Base-by-base conservation (phyloP, 2,888 invertebrate genomes). In the Prenolepis imparis region DNA sequence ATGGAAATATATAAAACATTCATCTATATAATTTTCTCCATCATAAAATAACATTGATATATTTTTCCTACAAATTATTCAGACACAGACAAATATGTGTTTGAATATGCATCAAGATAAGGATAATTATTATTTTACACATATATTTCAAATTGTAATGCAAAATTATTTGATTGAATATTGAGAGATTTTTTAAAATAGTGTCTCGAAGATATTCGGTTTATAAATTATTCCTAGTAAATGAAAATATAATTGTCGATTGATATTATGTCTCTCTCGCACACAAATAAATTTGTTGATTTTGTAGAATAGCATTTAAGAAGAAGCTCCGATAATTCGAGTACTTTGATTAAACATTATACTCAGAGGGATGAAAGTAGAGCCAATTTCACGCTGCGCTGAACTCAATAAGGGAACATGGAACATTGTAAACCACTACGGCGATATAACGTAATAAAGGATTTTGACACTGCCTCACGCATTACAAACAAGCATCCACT, bases 351-450 rank as follows among this genome's bases (percentile, higher is more conserved):
- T 86, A 89, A 88, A 87, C 89, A 88, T 89, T 85, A 89, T 77
- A 77, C 80, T 52, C 81, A 73, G 84, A 36, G 63, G 84, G 86
- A 90, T 84, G 90, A 90, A 90, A 90, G 90, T 88, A 89, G 48
- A 52, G 82, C 73, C 89, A 90, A 90, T 90, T 90, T 90, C 89
- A 90, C 86, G 90, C 87, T 88, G 89, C 86, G 82, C 77, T 86
- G 90, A 90, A 78, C 88, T 73, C 90, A 75, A 90, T 90, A 90
- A 88, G 85, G 84, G 83, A n/a, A n/a, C 80, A 68, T 72, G 75
- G 83, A 84, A 84, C 82, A 84, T 84, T 67, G 86, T 52, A 81
- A 48, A 24, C 63, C 59, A 48, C 21, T 59, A 48, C 28, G 66
- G 24, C n/a, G 48, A 83, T 18, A 64, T 73, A 64, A 63, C 12